Evolutionary conservation across 2,888 invertebrate genomes (phyloP).

Genomic region (Idaea dimidiata): DNA sequence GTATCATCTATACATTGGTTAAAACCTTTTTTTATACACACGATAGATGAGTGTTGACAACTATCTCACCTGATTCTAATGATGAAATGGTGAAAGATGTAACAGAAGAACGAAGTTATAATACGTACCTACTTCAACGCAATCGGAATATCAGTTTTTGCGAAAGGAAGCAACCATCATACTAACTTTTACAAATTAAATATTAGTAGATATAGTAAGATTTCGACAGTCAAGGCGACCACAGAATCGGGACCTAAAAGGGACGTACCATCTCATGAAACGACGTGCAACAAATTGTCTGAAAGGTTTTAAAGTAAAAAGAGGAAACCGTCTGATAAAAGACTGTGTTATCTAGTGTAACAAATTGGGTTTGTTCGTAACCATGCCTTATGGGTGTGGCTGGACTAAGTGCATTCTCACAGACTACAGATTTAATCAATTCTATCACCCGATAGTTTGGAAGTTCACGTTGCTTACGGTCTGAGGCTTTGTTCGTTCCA

Average conservation of each 20-base stretch:
- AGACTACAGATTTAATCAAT: background rate
- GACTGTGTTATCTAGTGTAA: conserved; percentile 3
- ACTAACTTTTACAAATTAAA: no score
- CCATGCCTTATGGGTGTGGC: background rate
- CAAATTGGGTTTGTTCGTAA: conserved; percentile 3
- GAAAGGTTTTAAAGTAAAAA: conserved; percentile 21
- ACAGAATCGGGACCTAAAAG: conserved; percentile 11
- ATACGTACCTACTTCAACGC: no score
- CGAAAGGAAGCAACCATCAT: no score
- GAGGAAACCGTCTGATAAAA: conserved; percentile 9
- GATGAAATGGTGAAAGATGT: no score
- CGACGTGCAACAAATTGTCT: conserved; percentile 27
- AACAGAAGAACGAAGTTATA: no score
- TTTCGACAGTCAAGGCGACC: background rate
- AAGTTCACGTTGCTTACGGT: no score
- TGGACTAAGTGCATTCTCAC: background rate
- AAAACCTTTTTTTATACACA: no score
- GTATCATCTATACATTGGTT: no score
- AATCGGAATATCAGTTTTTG: no score
- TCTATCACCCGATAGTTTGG: background rate
- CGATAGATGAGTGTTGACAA: no score
- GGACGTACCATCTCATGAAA: conserved; percentile 23
- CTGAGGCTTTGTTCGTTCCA: no score
- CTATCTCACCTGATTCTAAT: no score
- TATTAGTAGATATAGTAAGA: background rate